A percentile compares a stretch with the other conserved stretches of the same genome.
Evolutionary conservation across 1,140 invertebrate genomes (phyloP).

Genomic region (Brachionus angularis): DNA sequence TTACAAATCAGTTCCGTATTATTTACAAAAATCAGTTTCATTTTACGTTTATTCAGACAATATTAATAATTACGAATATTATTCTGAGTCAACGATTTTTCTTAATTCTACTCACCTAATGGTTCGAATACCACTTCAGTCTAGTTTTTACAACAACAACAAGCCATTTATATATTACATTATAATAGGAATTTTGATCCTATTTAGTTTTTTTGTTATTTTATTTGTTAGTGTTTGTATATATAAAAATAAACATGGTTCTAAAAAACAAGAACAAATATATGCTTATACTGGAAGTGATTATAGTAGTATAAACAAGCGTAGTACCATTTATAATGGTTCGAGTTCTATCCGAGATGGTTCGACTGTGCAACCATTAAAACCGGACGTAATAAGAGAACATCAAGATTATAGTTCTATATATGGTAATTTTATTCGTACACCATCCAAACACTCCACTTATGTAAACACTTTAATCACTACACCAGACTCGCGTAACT

Average conservation of each 20-base stretch:
- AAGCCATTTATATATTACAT: slow-evolving; percentile 20
- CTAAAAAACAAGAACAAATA: background rate
- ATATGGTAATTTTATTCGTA: slow-evolving; percentile 4
- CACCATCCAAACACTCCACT: slow-evolving; percentile 15
- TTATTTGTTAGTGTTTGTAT: slow-evolving; percentile 9
- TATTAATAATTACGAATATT: no score
- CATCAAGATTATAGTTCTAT: slow-evolving; percentile 10
- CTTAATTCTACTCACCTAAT: background rate
- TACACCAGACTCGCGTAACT: slow-evolving; percentile 13
- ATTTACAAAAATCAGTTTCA: background rate
- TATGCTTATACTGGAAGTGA: slow-evolving; percentile 19
- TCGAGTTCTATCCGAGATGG: background rate
- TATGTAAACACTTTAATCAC: slow-evolving; percentile 34
- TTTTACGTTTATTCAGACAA: no score
- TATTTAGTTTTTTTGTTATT: slow-evolving; percentile 33
- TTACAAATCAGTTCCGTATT: background rate
- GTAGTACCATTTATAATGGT: slow-evolving; percentile 23
- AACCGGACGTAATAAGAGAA: slow-evolving; percentile 25
- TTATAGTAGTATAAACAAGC: slow-evolving; percentile 40
- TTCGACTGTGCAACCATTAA: background rate
- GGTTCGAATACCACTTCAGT: background rate
- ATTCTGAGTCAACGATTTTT: no score
- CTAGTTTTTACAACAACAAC: no score
- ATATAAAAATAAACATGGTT: background rate
- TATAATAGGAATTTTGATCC: slow-evolving; percentile 7